These are phyloP conservation scores for Pseudomugil tenellus DNA, from an alignment of 2,797 vertebrate genomes.

Conservation along the genomic window DNA sequence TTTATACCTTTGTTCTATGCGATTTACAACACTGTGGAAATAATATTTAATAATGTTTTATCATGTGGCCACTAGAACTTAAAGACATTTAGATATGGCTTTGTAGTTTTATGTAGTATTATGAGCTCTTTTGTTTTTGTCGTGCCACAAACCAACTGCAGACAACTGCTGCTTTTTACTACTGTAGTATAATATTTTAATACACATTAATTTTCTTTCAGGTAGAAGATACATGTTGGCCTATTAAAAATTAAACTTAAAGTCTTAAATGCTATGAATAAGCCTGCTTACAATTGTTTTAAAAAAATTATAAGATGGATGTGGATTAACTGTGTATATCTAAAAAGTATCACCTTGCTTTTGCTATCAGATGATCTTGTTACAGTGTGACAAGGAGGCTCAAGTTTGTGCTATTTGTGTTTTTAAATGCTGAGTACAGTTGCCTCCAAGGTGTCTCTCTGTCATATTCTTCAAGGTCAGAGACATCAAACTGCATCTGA, in stretches of 20 bases:
- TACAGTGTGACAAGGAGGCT: constrained; percentile 1
- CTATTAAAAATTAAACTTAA: too few relatives aligned
- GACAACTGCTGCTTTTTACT: too few relatives aligned
- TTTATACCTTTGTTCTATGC: neutral
- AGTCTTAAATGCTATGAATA: too few relatives aligned
- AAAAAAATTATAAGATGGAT: neutral
- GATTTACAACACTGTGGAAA: neutral
- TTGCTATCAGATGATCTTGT: constrained; percentile 5
- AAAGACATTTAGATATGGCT: neutral
- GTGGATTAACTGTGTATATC: neutral
- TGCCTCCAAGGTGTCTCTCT: constrained; percentile 30
- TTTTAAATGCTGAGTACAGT: constrained; percentile 46
- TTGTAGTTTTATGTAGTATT: neutral
- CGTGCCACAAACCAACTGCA: neutral
- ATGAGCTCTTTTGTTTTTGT: neutral
- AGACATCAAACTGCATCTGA: constrained; percentile 41
- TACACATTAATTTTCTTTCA: too few relatives aligned
- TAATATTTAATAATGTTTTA: neutral
- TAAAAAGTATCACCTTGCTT: neutral
- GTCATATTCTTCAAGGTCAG: constrained; percentile 59
- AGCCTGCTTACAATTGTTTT: neutral
- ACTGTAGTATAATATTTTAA: too few relatives aligned
- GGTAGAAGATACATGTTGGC: too few relatives aligned
- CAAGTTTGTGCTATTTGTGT: constrained; percentile 18
- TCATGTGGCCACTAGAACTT: neutral